Conservation (phyloP, 2,113 vertebrate species). For the Microtus ochrogaster region DNA sequence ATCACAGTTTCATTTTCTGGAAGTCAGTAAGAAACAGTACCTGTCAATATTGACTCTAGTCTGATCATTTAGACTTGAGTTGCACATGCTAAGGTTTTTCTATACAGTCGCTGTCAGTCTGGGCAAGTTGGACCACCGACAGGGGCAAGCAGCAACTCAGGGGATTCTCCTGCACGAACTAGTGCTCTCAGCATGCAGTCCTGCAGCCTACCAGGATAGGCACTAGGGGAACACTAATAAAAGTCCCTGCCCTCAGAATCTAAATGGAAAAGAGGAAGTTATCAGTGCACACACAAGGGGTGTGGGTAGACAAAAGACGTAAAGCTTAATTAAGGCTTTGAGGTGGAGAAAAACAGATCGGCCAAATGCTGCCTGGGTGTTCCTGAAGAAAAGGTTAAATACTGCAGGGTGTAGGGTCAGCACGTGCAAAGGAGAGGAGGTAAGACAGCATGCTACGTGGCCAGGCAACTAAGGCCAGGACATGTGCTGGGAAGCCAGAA, state of each 20-base stretch:
- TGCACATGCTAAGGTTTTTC: background rate
- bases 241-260: background rate
- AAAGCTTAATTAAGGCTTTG: background rate
- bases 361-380: background rate
- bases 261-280: too few relatives aligned
- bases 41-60: background rate
- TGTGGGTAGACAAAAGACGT: fast-evolving
- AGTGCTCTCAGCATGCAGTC: background rate
- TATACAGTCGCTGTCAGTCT: background rate
- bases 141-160: background rate
- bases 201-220: fast-evolving
- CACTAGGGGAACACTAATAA: background rate
- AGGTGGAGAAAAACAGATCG: too few relatives aligned
- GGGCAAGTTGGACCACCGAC: background rate
- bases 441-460: fast-evolving
- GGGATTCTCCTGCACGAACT: background rate
- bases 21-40: background rate
- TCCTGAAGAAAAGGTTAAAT: background rate
- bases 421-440: fast-evolving
- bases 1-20: background rate
- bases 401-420: too few relatives aligned
- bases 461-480: background rate
- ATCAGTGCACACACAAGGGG: fast-evolving
- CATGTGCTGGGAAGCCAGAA: fast-evolving
- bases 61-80: background rate